These are phyloP conservation scores for Callosobruchus maculatus DNA, from an alignment of 2,888 invertebrate genomes.

Conservation along the genomic window DNA sequence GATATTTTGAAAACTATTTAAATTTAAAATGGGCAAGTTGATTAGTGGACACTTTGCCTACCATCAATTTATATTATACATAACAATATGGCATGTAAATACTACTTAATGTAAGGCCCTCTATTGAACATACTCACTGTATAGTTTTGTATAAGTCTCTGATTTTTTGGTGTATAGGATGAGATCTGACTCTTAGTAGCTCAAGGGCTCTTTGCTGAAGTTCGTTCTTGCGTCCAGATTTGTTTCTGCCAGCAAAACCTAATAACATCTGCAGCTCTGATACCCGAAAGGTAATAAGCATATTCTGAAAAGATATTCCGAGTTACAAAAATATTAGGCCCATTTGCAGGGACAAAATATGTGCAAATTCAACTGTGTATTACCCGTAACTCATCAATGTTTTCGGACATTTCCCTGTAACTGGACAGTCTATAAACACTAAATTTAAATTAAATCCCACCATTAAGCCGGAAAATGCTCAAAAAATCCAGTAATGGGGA, in stretches of 20 bases:
- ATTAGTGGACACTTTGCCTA: neutral
- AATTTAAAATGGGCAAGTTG: no score
- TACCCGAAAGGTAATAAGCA: slow-evolving; percentile 70
- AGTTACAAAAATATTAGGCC: neutral
- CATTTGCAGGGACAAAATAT: neutral
- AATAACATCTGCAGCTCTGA: slow-evolving; percentile 81
- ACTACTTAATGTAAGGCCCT: neutral
- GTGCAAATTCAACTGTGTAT: neutral
- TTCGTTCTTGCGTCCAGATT: slow-evolving; percentile 77
- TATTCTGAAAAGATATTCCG: slow-evolving; percentile 36
- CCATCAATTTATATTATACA: neutral
- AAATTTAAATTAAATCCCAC: neutral
- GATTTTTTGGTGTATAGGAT: slow-evolving; percentile 62
- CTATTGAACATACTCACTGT: slow-evolving; percentile 50
- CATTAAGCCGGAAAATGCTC: neutral
- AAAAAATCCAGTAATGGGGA: neutral
- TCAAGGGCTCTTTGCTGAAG: slow-evolving; percentile 71
- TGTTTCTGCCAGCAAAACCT: slow-evolving; percentile 74
- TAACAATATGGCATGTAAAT: no score
- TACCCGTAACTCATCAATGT: slow-evolving; percentile 48
- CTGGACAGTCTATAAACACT: slow-evolving; percentile 3
- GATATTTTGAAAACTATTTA: slow-evolving; percentile 8
- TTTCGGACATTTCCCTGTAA: slow-evolving; percentile 46
- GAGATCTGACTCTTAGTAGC: slow-evolving; percentile 63
- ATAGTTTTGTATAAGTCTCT: slow-evolving; percentile 65